A percentile compares a stretch with the other conserved stretches of the same genome.
phyloP scores from a whole-genome alignment of 1,140 invertebrate species.

The Penaeus chinensis region DNA sequence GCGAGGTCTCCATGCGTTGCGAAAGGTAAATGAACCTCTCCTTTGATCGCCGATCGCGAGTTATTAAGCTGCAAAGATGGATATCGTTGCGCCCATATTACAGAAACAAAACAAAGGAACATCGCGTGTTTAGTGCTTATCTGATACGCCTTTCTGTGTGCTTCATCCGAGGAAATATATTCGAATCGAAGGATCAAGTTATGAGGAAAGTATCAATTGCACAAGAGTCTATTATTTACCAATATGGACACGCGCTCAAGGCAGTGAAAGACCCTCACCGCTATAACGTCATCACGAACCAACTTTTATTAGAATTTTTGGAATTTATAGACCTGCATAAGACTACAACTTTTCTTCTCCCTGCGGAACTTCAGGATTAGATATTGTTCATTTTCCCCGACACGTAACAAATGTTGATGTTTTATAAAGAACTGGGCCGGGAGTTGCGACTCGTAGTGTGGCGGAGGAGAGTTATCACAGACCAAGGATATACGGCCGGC shows the following conservation, averaged over 20 bases:
- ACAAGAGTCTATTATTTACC: conserved; percentile 55
- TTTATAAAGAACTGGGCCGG: conserved; percentile 45
- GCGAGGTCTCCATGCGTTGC: conserved; percentile 6
- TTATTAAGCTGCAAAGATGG: conserved; percentile 23
- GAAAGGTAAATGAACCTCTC: conserved; percentile 20
- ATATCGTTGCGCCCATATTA: conserved; percentile 15
- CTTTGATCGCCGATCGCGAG: conserved; percentile 23
- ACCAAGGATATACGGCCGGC: too few relatives aligned
- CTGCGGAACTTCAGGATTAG: conserved; percentile 55
- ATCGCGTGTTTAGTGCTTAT: conserved; percentile 13
- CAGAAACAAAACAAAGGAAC: conserved; percentile 42
- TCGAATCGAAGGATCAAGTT: conserved; percentile 44
- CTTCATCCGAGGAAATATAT: conserved; percentile 16
- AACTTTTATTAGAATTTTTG: conserved; percentile 58
- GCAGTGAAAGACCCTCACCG: conserved; percentile 26
- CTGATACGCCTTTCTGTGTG: too few relatives aligned
- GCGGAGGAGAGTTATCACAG: too few relatives aligned
- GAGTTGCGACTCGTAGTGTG: neutral
- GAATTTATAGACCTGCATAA: conserved; percentile 61
- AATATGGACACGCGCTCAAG: conserved; percentile 37
- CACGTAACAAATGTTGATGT: conserved; percentile 59
- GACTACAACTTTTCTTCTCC: conserved; percentile 58
- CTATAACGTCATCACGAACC: conserved; percentile 57
- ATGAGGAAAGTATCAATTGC: conserved; percentile 55
- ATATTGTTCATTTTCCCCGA: conserved; percentile 55